Evolutionary conservation across 2,888 invertebrate genomes (phyloP).

Genomic region (Trachelus tabidus): DNA sequence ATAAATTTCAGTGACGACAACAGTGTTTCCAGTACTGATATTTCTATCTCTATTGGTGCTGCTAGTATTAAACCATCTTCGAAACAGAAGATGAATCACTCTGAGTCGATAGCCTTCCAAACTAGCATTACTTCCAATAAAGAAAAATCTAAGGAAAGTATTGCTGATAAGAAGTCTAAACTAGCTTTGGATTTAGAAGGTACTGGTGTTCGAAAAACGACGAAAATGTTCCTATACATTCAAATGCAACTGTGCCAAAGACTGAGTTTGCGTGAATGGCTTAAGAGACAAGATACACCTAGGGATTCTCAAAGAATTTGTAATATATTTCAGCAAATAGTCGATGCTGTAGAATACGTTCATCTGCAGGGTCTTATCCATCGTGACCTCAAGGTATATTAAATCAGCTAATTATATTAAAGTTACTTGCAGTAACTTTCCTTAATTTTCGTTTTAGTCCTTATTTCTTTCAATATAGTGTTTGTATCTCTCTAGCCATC

Average conservation of each 20-base stretch:
- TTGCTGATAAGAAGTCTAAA: constrained; percentile 25
- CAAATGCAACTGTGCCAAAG: constrained; percentile 96
- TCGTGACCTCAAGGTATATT: constrained; percentile 88
- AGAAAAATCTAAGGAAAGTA: constrained; percentile 4
- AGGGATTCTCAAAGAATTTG: constrained; percentile 68
- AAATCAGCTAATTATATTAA: constrained; percentile 44
- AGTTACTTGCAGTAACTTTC: not conserved
- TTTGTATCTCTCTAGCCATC: constrained; percentile 72
- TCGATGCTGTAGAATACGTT: constrained; percentile 95
- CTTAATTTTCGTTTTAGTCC: not conserved
- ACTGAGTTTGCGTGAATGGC: constrained; percentile 93
- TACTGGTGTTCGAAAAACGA: constrained; percentile 30
- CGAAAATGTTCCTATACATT: constrained; percentile 87
- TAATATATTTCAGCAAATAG: constrained; percentile 88
- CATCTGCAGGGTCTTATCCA: constrained; percentile 94
- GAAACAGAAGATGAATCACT: not conserved
- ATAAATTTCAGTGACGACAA: constrained; percentile 8
- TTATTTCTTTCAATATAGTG: not conserved
- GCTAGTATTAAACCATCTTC: not conserved
- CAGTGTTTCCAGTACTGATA: not conserved
- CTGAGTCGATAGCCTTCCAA: not conserved
- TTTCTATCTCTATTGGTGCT: not conserved
- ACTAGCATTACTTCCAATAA: not conserved
- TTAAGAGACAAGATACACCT: constrained; percentile 63
- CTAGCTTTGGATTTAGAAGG: constrained; percentile 18